Percentiles rank a stretch among this genome's conserved stretches.
These are phyloP conservation scores for Dolichallabes microphthalmus DNA, from an alignment of 2,113 vertebrate genomes.

Conservation along the genomic window DNA sequence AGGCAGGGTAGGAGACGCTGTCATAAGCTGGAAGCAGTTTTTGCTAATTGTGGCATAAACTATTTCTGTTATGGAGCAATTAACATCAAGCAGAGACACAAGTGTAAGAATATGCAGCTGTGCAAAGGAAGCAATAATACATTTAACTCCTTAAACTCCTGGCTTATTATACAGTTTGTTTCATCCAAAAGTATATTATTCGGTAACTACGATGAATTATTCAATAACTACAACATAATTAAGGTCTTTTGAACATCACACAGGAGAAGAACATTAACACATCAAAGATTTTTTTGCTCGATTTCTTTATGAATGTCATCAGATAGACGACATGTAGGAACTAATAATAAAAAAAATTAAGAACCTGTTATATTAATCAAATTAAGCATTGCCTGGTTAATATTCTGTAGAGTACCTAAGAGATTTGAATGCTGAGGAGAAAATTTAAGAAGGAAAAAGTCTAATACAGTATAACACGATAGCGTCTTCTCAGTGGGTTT, in stretches of 20 bases:
- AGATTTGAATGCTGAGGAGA: constrained; percentile 4
- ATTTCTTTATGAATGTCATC: neutral
- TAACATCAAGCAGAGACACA: constrained; percentile 15
- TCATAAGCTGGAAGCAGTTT: neutral
- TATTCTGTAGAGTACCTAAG: constrained; percentile 4
- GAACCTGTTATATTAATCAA: neutral
- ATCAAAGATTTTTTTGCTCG: constrained; percentile 2
- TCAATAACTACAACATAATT: constrained; percentile 4
- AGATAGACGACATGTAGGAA: neutral
- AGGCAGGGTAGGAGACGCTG: neutral
- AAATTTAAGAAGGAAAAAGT: neutral
- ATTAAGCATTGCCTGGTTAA: neutral
- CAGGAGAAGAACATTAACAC: neutral
- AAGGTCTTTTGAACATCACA: constrained; percentile 12
- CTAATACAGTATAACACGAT: neutral
- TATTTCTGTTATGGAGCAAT: constrained; percentile 10
- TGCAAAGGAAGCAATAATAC: neutral
- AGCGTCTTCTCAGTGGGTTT: constrained; percentile 8
- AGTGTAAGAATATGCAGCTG: constrained; percentile 18
- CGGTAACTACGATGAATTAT: neutral
- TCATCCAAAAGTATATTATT: neutral
- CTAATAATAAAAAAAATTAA: neutral
- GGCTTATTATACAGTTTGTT: neutral
- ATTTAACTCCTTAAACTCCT: constrained; percentile 6
- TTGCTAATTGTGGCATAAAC: constrained; percentile 9